Evolutionary conservation across 2,113 vertebrate genomes (phyloP), one percentile per base, ranked within the genome.

Genomic region (Larimichthys polyactis): DNA sequence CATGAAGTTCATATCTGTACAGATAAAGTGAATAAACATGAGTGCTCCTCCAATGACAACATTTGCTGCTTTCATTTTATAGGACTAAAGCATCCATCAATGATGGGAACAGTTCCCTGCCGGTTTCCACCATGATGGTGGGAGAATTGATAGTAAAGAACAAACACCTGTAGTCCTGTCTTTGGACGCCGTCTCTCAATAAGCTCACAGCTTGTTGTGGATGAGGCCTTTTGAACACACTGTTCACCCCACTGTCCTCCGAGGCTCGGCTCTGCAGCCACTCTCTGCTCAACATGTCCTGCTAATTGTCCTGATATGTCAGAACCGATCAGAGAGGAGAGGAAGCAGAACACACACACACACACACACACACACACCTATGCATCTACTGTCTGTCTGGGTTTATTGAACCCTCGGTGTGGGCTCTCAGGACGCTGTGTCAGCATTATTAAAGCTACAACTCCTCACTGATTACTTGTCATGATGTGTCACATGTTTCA

Each of bases 281-380:
- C 32, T 29, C 40, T 46, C 46, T 81, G 48, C 71, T 84, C 63
- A 10, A 69, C 65, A 51, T 80, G 72, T 66, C 64, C 71, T 24
- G 52, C 62, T 86, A 82, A 88, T 78, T 84, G 68, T 71, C 16
- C 57, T 60, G 73, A 85, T 68, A 62, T 88, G 87, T 91, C 84
- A 71, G 68, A 54, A 74, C 62, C 58, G 85, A 88, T 89, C 82
- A 86, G 60, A 75, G 19, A 40, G 22, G 69, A 71, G 55, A 62
- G 54, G 43, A 69, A 64, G 73, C 81, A 71, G 3, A 48, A 10
- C 6, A 11, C 43, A 44, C 11, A 44, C 10, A 11, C 40, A 43
- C 2, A 44, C 43, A 14, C 44, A 46, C 11, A 46, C 44, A 44
- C 43, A 44, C 43, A 1, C 44, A 36, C 6, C 32, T 36, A 6